Conservation (phyloP, 2,113 vertebrate genomes). For the Felis catus region F.catus_Fca126_mat1.0 CM031412.1:56702501-56703000, state of each 20-base stretch:
- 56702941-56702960: neutral
- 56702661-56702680: neutral
- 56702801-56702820: too few relatives aligned
- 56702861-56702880: too few relatives aligned
- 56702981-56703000: neutral
- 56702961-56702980: neutral
- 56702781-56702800: too few relatives aligned
- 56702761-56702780: too few relatives aligned
- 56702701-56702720: too few relatives aligned
- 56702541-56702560: neutral
- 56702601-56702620: neutral
- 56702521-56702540: neutral
- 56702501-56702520: neutral
- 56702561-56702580: neutral
- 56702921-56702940: neutral
- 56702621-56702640: neutral
- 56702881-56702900: neutral
- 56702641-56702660: neutral
- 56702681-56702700: too few relatives aligned
- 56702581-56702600: neutral
- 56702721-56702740: too few relatives aligned
- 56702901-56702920: neutral
- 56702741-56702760: too few relatives aligned
- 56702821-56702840: too few relatives aligned
- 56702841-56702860: too few relatives aligned